A percentile compares a stretch with the other conserved stretches of the same genome.
phyloP scores from a whole-genome alignment of 2,888 invertebrate species.

The Caenorhabditis uteleia region DNA sequence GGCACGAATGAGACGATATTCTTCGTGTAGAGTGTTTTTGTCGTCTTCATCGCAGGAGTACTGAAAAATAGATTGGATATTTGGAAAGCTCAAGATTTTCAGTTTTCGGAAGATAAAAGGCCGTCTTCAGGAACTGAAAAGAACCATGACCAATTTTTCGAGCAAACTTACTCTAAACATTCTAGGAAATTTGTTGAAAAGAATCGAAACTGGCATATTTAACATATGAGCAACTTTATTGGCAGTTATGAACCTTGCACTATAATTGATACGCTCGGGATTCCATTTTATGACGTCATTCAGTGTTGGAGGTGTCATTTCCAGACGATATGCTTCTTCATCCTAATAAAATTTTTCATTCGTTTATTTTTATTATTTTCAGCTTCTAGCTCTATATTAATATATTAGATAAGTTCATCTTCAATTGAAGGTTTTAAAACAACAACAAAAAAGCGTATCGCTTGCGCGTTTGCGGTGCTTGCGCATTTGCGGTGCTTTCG shows the following conservation, averaged over 20 bases:
- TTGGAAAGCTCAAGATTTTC: too few relatives aligned
- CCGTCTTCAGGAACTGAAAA: background rate
- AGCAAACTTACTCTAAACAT: slow-evolving; percentile 50
- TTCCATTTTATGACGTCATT: slow-evolving; percentile 62
- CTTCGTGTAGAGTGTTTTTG: slow-evolving; percentile 58
- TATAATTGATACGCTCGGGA: slow-evolving; percentile 55
- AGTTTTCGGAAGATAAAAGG: background rate
- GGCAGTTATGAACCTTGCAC: slow-evolving; percentile 56
- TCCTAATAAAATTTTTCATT: too few relatives aligned
- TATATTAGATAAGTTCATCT: too few relatives aligned
- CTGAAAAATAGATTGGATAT: slow-evolving; percentile 16
- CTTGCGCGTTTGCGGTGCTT: too few relatives aligned
- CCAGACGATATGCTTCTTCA: slow-evolving; percentile 55
- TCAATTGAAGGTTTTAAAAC: too few relatives aligned
- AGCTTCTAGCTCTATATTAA: too few relatives aligned
- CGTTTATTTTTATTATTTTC: too few relatives aligned
- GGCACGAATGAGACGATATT: slow-evolving; percentile 35
- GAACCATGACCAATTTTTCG: background rate
- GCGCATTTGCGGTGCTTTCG: too few relatives aligned
- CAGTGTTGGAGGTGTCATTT: slow-evolving; percentile 53
- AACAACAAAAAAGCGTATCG: too few relatives aligned
- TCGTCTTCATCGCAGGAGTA: slow-evolving; percentile 67
- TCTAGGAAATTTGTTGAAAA: slow-evolving; percentile 59
- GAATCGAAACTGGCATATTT: slow-evolving; percentile 40
- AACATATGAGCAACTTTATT: slow-evolving; percentile 48